These are phyloP conservation scores for Tridacna gigas DNA, from an alignment of 2,888 invertebrate genomes.

Conservation along the genomic window DNA sequence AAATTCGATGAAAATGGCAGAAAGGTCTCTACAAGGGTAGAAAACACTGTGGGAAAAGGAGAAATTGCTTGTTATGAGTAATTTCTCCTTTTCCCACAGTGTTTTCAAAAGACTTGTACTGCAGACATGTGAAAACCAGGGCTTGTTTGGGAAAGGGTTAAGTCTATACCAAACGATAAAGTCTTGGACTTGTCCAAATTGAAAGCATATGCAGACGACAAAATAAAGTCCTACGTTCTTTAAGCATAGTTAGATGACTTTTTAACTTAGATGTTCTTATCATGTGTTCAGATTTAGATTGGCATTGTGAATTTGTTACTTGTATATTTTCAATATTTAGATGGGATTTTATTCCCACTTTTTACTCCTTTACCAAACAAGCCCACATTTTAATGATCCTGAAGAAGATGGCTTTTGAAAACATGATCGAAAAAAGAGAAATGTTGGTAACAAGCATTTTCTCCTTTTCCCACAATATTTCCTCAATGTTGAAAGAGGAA, in stretches of 20 bases:
- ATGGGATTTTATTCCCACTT: background rate
- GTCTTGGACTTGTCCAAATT: too few species aligned
- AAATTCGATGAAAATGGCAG: too few species aligned
- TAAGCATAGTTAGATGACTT: too few species aligned
- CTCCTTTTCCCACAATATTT: background rate
- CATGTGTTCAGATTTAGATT: background rate
- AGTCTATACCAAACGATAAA: too few species aligned
- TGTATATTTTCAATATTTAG: background rate
- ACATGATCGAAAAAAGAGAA: background rate
- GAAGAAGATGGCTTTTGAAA: background rate
- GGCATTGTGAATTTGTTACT: background rate
- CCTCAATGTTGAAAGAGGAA: background rate
- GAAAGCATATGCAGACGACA: too few species aligned
- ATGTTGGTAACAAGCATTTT: slow-evolving; percentile 4
- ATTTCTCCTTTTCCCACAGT: slow-evolving; percentile 1
- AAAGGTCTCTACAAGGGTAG: too few species aligned
- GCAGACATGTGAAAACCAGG: too few species aligned
- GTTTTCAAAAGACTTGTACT: background rate
- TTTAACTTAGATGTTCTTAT: background rate
- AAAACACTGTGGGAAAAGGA: background rate
- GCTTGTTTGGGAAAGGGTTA: background rate
- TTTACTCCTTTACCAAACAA: too few species aligned
- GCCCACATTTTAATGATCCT: background rate
- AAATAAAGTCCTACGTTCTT: too few species aligned
- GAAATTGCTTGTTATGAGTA: background rate